These are phyloP conservation scores for Drosophila kanekoi DNA, from an alignment of 2,888 invertebrate genomes.

Conservation along the genomic window DNA sequence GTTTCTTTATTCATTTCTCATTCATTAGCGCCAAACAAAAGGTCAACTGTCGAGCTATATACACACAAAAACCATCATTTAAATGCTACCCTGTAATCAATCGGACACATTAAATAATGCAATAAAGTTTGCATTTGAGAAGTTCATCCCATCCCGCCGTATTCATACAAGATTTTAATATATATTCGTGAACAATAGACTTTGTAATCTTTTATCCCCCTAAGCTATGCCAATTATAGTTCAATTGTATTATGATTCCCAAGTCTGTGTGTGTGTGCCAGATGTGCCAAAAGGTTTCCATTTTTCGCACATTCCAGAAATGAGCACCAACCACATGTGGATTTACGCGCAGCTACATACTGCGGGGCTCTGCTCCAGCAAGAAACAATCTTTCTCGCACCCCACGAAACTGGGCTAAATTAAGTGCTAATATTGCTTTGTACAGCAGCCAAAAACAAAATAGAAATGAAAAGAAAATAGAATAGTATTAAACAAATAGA, in stretches of 20 bases:
- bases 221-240: slow-evolving; percentile 22
- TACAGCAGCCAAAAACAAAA: slow-evolving; percentile 16
- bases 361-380: slow-evolving; percentile 49
- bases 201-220: background rate
- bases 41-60: slow-evolving; percentile 26
- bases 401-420: slow-evolving; percentile 45
- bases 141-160: no score
- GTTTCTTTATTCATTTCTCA: background rate
- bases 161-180: no score
- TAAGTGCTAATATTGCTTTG: slow-evolving; percentile 47
- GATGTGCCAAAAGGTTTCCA: slow-evolving; percentile 59
- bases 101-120: slow-evolving; percentile 3
- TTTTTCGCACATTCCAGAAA: slow-evolving; percentile 64
- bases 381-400: slow-evolving; percentile 19
- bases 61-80: no score
- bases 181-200: no score
- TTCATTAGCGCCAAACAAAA: slow-evolving; percentile 6
- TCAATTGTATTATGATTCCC: slow-evolving; percentile 2
- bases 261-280: slow-evolving; percentile 29
- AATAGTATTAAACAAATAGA: slow-evolving; percentile 14
- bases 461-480: no score
- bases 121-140: slow-evolving; percentile 17
- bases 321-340: slow-evolving; percentile 17
- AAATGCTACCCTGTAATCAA: slow-evolving; percentile 4
- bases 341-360: slow-evolving; percentile 3